These are phyloP conservation scores for Campoletis sonorensis DNA, from an alignment of 1,140 invertebrate genomes.

Conservation along the genomic window DNA sequence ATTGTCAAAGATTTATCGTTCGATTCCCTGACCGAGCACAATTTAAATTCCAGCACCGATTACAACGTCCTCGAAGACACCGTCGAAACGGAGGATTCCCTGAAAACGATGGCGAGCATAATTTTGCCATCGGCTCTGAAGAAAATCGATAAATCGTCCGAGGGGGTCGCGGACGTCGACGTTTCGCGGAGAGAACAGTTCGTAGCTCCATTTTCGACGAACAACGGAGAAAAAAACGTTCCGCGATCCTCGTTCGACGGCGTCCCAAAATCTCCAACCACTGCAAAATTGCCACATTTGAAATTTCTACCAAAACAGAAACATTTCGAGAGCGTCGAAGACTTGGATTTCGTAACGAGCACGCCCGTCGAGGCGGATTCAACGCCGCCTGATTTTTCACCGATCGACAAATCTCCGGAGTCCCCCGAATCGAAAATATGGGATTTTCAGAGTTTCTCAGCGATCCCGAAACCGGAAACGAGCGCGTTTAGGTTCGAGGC, in stretches of 20 bases:
- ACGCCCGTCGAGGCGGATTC: constrained; percentile 34
- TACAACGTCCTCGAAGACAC: constrained; percentile 24
- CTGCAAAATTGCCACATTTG: constrained; percentile 40
- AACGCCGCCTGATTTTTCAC: not conserved
- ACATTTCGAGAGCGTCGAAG: constrained; percentile 43
- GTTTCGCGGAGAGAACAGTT: not conserved
- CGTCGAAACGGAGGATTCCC: not conserved
- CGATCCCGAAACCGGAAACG: not conserved
- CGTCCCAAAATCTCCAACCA: constrained; percentile 26
- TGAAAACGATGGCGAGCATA: not conserved
- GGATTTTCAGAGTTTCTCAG: not conserved
- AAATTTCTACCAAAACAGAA: constrained; percentile 48
- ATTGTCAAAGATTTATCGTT: too few relatives aligned
- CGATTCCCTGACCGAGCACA: not conserved
- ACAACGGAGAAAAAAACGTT: not conserved
- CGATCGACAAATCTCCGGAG: constrained; percentile 17
- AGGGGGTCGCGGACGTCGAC: not conserved
- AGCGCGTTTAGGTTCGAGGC: not conserved
- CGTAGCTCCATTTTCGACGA: not conserved
- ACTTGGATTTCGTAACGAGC: constrained; percentile 39
- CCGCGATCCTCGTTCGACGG: not conserved
- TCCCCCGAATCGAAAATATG: constrained; percentile 16
- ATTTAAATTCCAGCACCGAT: constrained; percentile 20
- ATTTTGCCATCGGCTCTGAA: not conserved
- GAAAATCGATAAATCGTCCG: not conserved